Conservation (phyloP, 2,113 vertebrate genomes). For the Pedionomus torquatus region DNA sequence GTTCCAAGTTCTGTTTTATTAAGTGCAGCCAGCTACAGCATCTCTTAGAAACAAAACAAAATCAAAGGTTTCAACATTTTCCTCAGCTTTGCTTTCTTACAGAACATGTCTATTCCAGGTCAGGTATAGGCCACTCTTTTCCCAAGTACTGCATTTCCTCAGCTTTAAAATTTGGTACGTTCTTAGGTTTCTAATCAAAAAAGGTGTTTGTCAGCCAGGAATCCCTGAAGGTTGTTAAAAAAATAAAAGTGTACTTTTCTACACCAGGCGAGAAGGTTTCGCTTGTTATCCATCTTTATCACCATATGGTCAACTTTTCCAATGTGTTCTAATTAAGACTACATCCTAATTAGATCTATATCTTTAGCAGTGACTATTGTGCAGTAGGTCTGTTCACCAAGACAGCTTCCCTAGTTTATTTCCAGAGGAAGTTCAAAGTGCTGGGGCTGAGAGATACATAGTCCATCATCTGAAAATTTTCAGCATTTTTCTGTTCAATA, state of each 20-base stretch:
- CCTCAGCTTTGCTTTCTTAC: not conserved
- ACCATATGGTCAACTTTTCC: slow-evolving; percentile 45
- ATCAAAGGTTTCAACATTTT: not conserved
- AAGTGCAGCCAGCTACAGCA: not conserved
- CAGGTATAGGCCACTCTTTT: not conserved
- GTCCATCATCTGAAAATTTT: not conserved
- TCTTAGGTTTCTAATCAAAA: not conserved
- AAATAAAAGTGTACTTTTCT: not conserved
- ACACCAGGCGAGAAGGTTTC: not conserved
- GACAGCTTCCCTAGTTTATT: not conserved
- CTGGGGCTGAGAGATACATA: not conserved
- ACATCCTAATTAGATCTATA: not conserved
- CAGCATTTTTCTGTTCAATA: not conserved
- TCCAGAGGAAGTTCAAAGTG: not conserved
- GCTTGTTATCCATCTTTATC: not conserved
- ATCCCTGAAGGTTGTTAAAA: not conserved
- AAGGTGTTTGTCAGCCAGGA: not conserved
- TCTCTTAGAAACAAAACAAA: slow-evolving; percentile 1
- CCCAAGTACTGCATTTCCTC: not conserved
- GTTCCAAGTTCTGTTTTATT: not conserved
- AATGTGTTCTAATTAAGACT: slow-evolving; percentile 21
- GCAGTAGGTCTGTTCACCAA: not conserved
- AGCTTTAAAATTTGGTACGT: not conserved
- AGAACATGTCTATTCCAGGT: not conserved
- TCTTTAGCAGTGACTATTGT: not conserved